Percentiles rank a stretch among this genome's conserved stretches.
Evolutionary conservation across 2,113 vertebrate genomes (phyloP).

Genomic region (cattle (Bos taurus)): ARS-UCD2.0 NC_037335.1:92653501-92654000

Average conservation of each 20-base stretch:
- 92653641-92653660: rapidly evolving
- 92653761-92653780: not conserved
- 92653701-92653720: no score
- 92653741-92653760: not conserved
- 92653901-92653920: not conserved
- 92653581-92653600: no score
- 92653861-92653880: not conserved
- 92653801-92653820: not conserved
- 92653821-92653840: not conserved
- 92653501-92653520: not conserved
- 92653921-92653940: not conserved
- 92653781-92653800: not conserved
- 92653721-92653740: no score
- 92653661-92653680: no score
- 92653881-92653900: not conserved
- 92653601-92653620: no score
- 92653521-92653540: not conserved
- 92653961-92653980: not conserved
- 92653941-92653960: not conserved
- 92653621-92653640: rapidly evolving
- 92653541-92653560: no score
- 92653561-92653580: no score
- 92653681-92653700: no score
- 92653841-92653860: not conserved
- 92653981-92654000: not conserved